Conservation (phyloP, 2,797 vertebrate species). For the Lacerta viridis region DNA sequence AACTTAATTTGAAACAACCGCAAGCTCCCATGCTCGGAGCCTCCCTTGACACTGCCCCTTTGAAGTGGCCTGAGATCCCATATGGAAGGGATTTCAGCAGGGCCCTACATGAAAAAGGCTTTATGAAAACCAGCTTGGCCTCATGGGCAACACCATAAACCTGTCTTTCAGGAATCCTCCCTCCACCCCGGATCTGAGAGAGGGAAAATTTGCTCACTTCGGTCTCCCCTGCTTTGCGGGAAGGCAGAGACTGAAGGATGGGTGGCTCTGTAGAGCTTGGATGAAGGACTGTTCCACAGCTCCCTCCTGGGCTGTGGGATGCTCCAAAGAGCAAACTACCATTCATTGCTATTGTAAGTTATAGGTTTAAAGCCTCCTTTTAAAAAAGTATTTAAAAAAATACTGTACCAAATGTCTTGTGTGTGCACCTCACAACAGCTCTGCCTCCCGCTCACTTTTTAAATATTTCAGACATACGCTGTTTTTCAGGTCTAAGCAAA, state of each 20-base stretch:
- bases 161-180: background rate
- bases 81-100: constrained; percentile 73
- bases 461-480: background rate
- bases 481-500: background rate
- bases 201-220: background rate
- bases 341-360: background rate
- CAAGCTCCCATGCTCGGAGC: background rate
- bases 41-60: constrained; percentile 25
- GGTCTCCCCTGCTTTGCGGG: too few species aligned
- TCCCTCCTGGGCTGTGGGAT: background rate
- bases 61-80: constrained; percentile 61
- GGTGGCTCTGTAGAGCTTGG: background rate
- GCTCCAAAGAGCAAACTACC: background rate
- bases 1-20: background rate
- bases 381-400: background rate
- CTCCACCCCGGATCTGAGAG: background rate
- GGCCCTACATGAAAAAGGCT: constrained; percentile 47
- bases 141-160: fast-evolving
- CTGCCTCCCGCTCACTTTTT: background rate
- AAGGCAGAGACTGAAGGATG: too few species aligned
- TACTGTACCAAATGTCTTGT: background rate
- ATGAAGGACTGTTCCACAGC: too few species aligned
- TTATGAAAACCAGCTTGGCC: constrained; percentile 74
- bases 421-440: background rate
- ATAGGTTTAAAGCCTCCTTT: background rate